phyloP scores from a whole-genome alignment of 92 coral and sea anemone genomes.

The Diadumene lineata region DNA sequence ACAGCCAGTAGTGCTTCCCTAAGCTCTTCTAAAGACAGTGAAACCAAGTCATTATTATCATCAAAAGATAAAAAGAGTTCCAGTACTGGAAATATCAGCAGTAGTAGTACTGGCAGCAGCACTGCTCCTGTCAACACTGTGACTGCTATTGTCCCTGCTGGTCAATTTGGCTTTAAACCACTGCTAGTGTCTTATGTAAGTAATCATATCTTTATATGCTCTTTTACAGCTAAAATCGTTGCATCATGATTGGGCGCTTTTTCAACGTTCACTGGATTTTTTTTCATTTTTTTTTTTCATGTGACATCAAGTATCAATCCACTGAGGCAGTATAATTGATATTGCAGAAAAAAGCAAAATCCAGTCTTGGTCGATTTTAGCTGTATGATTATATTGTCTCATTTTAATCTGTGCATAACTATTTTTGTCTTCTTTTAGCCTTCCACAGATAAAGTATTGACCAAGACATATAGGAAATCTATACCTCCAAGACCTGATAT shows the following conservation, averaged over 20 bases:
- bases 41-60: constrained; percentile 30
- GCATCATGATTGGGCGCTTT: no score
- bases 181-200: constrained; percentile 21
- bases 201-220: no score
- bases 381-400: neutral
- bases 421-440: constrained; percentile 39
- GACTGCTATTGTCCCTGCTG: constrained; percentile 13
- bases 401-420: neutral
- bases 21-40: constrained; percentile 36
- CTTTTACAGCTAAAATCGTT: no score
- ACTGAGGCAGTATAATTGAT: no score
- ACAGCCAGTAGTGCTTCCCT: constrained; percentile 56
- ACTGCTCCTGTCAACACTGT: no score
- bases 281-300: no score
- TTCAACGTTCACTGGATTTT: no score
- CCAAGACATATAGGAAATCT: constrained; percentile 51
- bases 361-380: no score
- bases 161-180: constrained; percentile 31
- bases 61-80: no score
- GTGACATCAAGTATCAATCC: no score
- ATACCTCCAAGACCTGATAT: constrained; percentile 87
- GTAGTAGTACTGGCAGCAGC: neutral
- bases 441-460: constrained; percentile 54
- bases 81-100: no score
- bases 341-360: no score